Percentiles rank a stretch among this genome's conserved stretches.
Evolutionary conservation across 2,888 invertebrate species (phyloP).

Genomic region (Buathra laborator): DNA sequence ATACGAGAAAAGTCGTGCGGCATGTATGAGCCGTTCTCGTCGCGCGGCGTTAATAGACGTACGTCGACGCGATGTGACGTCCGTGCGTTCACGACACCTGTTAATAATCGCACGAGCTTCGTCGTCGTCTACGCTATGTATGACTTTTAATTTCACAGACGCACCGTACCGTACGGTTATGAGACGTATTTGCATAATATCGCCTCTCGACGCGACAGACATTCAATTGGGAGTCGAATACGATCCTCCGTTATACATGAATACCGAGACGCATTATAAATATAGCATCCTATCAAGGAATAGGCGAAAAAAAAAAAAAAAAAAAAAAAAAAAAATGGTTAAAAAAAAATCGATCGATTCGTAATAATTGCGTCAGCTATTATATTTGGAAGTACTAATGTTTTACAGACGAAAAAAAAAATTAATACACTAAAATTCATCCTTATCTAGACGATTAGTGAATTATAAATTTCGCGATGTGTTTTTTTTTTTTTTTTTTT

Average conservation of each 20-base stretch:
- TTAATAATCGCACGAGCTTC: constrained; percentile 63
- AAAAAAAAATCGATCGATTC: background rate
- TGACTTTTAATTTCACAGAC: constrained; percentile 56
- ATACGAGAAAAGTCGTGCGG: background rate
- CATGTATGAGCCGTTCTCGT: background rate
- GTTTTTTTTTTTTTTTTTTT: too few relatives aligned
- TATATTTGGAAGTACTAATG: background rate
- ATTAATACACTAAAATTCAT: too few relatives aligned
- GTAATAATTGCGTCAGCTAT: background rate
- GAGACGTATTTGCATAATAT: constrained; percentile 62
- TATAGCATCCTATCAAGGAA: background rate
- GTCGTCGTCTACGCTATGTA: constrained; percentile 28
- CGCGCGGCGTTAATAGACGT: constrained; percentile 40
- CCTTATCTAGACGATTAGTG: too few relatives aligned
- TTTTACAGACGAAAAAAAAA: too few relatives aligned
- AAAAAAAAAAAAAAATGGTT: background rate
- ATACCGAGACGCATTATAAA: background rate
- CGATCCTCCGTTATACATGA: constrained; percentile 22
- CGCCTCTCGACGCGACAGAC: constrained; percentile 52
- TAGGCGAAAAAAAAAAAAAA: background rate
- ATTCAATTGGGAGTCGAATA: constrained; percentile 57
- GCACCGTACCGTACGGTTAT: constrained; percentile 9
- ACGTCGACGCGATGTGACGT: constrained; percentile 50
- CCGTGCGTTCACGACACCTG: constrained; percentile 64
- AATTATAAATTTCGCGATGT: too few relatives aligned